Evolutionary conservation across 1,140 invertebrate species (phyloP), one percentile per base, ranked within the genome.

Genomic region (Leptopilina clavipes): DNA sequence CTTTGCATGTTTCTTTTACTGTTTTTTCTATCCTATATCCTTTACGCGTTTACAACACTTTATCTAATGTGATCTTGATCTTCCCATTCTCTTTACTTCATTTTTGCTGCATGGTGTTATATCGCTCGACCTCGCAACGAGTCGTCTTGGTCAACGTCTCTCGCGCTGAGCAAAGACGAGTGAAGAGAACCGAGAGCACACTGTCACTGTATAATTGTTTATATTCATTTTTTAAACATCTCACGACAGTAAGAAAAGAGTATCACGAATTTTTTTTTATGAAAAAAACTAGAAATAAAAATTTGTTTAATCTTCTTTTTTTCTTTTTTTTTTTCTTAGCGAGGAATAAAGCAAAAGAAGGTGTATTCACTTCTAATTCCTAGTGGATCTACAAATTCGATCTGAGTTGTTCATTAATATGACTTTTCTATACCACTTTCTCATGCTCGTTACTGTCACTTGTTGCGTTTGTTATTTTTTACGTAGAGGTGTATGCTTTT

Each of bases 1-100:
- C 81, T 87, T 78, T 88, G 87, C 87, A 88, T 88, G 87, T 84
- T 79, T 86, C 82, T 83, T 81, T 76, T 77, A 65, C 82, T 83
- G 74, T 84, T 80, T 81, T 84, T 82, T 85, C 81, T 85, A 70
- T 82, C 79, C 81, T 86, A 74, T 74, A 81, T 79, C 81, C 82
- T 85, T 84, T 83, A 81, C 85, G 82, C 84, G 83, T 85, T 80
- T 86, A 85, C 83, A 84, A 85, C 83, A 87, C 77, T 80, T 81
- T 84, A 83, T 82, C 86, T 82, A 82, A 65, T 65, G 82, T 82
- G 84, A 86, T 86, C 85, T 86, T 85, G 83, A 86, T 84, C 83
- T 86, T 85, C 83, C 81, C 85, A 85, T 85, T 81, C 81, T 85
- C 83, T 86, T 84, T 84, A 82, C 85, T 86, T 84, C 81, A 83